These are phyloP conservation scores for Tiliqua scincoides DNA, from an alignment of 2,113 vertebrate species.

Conservation along the genomic window DNA sequence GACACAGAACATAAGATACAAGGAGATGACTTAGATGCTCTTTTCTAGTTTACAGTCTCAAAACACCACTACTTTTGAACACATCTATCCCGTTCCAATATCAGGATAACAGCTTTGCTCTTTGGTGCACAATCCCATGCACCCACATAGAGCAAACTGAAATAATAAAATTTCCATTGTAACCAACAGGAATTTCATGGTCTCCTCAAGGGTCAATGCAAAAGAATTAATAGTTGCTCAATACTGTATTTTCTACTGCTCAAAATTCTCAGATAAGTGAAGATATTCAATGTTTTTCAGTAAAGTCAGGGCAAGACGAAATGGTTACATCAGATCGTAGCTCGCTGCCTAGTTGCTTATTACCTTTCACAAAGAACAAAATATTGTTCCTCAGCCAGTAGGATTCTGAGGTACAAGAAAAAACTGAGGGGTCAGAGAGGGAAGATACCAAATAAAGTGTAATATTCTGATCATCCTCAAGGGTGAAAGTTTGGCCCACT, in stretches of 20 bases:
- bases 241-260: not conserved
- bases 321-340: not conserved
- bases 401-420: not conserved
- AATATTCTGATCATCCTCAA: not conserved
- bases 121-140: no score
- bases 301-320: not conserved
- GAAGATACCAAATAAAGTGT: not conserved
- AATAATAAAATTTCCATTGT: not conserved
- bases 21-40: no score
- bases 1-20: no score
- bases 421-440: not conserved
- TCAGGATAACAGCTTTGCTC: not conserved
- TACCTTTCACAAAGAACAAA: not conserved
- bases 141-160: not conserved
- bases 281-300: not conserved
- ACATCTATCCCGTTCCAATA: not conserved
- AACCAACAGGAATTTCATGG: not conserved
- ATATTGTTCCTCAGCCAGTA: not conserved
- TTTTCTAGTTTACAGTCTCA: not conserved
- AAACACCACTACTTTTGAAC: not conserved
- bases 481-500: no score
- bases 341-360: not conserved
- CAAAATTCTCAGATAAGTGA: not conserved
- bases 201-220: not conserved
- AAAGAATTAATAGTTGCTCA: not conserved